Evolutionary conservation across 2,113 vertebrate genomes (phyloP).

Genomic region (Sceloporus undulatus): DNA sequence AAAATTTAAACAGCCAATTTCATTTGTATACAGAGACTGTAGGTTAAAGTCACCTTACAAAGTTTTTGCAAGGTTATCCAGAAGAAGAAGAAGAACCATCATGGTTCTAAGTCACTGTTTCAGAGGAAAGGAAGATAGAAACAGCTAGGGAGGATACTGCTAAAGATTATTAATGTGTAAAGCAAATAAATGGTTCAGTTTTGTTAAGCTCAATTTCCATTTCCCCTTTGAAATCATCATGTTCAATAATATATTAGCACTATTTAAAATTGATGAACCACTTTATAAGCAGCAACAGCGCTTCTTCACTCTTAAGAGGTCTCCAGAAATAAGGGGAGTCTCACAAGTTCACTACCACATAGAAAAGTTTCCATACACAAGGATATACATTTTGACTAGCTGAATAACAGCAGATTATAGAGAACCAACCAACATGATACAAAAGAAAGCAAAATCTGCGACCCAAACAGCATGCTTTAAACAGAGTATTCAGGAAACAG

Average conservation of each 20-base stretch:
- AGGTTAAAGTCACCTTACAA: background rate
- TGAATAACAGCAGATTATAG: background rate
- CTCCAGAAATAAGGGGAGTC: background rate
- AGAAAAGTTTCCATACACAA: background rate
- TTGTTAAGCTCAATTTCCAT: constrained; percentile 30
- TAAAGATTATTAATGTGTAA: constrained; percentile 30
- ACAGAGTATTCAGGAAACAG: background rate
- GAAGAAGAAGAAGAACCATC: background rate
- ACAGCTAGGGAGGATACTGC: background rate
- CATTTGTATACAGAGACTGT: background rate
- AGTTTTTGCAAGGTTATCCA: background rate
- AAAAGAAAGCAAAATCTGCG: background rate
- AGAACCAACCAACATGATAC: background rate
- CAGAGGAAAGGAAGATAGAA: background rate
- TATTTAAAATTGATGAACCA: constrained; percentile 45
- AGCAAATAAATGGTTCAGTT: constrained; percentile 32
- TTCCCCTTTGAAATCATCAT: constrained; percentile 33
- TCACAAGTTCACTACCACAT: background rate
- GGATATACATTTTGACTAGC: background rate
- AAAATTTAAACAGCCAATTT: background rate
- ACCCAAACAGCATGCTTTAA: background rate
- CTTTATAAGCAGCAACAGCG: constrained; percentile 16
- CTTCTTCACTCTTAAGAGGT: background rate
- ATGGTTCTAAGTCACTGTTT: too few relatives aligned
- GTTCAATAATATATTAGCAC: constrained; percentile 41